These are phyloP conservation scores for Amniataba percoides DNA, from an alignment of 2,797 vertebrate species.

Conservation along the genomic window DNA sequence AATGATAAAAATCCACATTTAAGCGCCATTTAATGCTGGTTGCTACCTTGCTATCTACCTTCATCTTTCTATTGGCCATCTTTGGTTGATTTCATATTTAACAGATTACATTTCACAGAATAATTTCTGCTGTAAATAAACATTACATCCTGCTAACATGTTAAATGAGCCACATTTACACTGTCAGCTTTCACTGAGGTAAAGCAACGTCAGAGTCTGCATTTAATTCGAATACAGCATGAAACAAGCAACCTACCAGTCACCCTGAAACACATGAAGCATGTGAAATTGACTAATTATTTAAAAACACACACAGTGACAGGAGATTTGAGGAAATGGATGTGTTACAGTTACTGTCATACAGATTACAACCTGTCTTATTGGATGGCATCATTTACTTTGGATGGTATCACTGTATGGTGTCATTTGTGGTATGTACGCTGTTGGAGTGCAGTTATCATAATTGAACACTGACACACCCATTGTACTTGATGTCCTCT, in stretches of 20 bases:
- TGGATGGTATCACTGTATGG: background rate
- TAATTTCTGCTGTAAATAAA: background rate
- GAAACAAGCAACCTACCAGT: background rate
- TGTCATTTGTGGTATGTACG: background rate
- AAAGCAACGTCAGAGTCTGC: background rate
- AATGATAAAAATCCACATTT: background rate
- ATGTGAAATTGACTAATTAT: background rate
- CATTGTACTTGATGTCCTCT: background rate
- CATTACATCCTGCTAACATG: background rate
- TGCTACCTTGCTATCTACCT: too few relatives aligned
- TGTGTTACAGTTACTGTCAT: background rate
- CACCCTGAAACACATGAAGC: too few relatives aligned
- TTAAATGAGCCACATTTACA: background rate
- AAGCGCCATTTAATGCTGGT: background rate
- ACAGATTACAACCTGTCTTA: background rate
- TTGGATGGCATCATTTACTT: accelerated
- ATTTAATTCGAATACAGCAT: background rate
- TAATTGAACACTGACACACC: slow-evolving; percentile 5
- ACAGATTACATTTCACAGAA: too few relatives aligned
- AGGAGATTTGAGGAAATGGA: background rate
- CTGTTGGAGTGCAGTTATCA: background rate
- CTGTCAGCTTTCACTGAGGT: background rate
- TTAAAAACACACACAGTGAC: too few relatives aligned
- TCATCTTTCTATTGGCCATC: too few relatives aligned
- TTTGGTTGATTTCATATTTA: too few relatives aligned